A percentile compares a stretch with the other conserved stretches of the same genome.
Conservation (phyloP, 2,113 vertebrate species). For the Gymnocephalus cernua region DNA sequence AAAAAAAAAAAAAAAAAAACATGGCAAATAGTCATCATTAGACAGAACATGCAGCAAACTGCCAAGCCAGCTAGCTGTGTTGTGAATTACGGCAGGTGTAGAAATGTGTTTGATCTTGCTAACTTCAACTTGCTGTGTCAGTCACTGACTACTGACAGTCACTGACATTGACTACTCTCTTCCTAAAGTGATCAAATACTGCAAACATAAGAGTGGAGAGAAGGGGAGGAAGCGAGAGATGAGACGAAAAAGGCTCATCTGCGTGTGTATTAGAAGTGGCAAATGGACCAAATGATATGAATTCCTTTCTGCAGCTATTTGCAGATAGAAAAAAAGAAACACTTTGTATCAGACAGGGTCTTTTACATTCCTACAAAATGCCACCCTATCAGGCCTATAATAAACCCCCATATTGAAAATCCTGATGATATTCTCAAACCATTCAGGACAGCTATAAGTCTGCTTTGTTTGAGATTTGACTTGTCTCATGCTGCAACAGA, state of each 20-base stretch:
- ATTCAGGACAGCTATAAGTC: slow-evolving; percentile 38
- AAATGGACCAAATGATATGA: slow-evolving; percentile 83
- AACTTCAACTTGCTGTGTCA: slow-evolving; percentile 76
- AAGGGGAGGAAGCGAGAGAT: slow-evolving; percentile 63
- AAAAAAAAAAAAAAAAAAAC: slow-evolving; percentile 10
- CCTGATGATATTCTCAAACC: slow-evolving; percentile 46
- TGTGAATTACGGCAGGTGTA: slow-evolving; percentile 50
- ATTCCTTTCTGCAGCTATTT: slow-evolving; percentile 77
- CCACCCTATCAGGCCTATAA: slow-evolving; percentile 52
- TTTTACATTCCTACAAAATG: slow-evolving; percentile 58
- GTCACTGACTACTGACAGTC: slow-evolving; percentile 46
- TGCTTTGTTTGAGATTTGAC: slow-evolving; percentile 60
- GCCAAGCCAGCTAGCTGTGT: slow-evolving; percentile 40
- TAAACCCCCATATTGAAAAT: slow-evolving; percentile 61
- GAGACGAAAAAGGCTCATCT: slow-evolving; percentile 78
- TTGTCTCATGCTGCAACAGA: slow-evolving; percentile 41
- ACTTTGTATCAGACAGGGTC: slow-evolving; percentile 34
- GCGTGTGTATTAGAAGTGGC: slow-evolving; percentile 74
- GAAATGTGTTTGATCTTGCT: slow-evolving; percentile 63
- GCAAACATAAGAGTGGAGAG: slow-evolving; percentile 70
- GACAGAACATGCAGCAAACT: slow-evolving; percentile 43
- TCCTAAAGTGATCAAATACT: slow-evolving; percentile 82
- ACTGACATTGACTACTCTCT: slow-evolving; percentile 47
- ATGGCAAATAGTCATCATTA: slow-evolving; percentile 28
- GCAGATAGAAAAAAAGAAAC: slow-evolving; percentile 58